Percentiles rank a stretch among this genome's conserved stretches.
Conservation (phyloP, 2,113 vertebrate genomes). For the Prionailurus bengalensis region DNA sequence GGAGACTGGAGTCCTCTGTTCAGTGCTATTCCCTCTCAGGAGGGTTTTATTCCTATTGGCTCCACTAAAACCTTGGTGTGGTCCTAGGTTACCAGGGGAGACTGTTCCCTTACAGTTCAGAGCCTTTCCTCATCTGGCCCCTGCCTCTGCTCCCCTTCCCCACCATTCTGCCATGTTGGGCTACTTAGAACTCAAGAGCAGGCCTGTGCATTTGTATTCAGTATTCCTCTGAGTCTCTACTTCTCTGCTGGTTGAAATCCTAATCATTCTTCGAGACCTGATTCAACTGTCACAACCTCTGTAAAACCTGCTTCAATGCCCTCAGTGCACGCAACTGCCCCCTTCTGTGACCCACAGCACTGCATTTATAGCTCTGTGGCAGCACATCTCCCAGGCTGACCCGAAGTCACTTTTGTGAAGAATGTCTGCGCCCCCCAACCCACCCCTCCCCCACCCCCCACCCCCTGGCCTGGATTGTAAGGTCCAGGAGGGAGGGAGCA, state of each 20-base stretch:
- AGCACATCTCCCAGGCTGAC: neutral
- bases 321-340: fast-evolving
- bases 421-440: neutral
- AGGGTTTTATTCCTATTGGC: neutral
- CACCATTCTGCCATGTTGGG: neutral
- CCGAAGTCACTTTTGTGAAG: neutral
- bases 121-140: neutral
- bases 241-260: neutral
- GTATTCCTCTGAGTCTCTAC: neutral
- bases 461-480: neutral
- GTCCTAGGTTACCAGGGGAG: neutral
- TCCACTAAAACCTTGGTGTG: neutral
- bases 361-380: neutral
- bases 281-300: neutral
- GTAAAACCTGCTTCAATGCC: neutral
- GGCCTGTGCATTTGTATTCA: neutral
- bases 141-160: too few relatives aligned
- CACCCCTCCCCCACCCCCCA: too few relatives aligned
- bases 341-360: too few relatives aligned
- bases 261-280: neutral
- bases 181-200: neutral
- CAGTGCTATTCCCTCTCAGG: neutral
- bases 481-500: neutral
- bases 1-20: neutral
- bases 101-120: neutral